Evolutionary conservation across 2,113 vertebrate species (phyloP), one percentile per base, ranked within the genome.

Genomic region (Macquaria ambigua): DNA sequence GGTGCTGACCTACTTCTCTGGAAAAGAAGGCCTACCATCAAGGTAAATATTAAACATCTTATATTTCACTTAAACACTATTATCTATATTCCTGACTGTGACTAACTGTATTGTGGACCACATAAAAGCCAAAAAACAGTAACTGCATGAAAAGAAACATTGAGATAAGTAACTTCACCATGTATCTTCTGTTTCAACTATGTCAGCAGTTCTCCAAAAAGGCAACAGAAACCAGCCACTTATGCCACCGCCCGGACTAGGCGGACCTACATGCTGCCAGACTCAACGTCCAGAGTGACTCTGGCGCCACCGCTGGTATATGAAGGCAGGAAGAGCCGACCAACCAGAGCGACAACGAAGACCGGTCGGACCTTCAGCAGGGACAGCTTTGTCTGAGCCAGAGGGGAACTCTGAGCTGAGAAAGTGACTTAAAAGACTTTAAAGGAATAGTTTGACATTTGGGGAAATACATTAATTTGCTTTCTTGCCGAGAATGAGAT

Each of bases 301-400:
- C 23, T 83, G 76, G 82, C 15, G 34, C 92, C 92, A 0, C 92
- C 92, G 6, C 74, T 94, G 63, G 92, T 90, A 21, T 88, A 93
- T 0, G 85, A 89, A 48, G 90, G 85, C 53, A 70, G 88, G 74
- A 86, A 28, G n/a, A 92, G 78, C 50, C 79, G 62, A 31, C 52
- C 43, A 15, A 77, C 85, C 52, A 74, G 85, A 61, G 43, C 76
- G 0, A 75, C 85, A 2, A 48, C 77, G 0, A 83, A 20, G 37
- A 82, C 56, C 1, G 48, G 46, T 3, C 48, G 16, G 3, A 79
- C 81, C 79, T 97, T 97, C 87, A 96, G 96, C 89, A 97, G 97
- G 92, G 98, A 97, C 0, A 97, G 96, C 55, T 99, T 98, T 0
- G 97, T 99, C 86, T 99, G 91, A 95, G 21, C 23, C 14, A 31